Base-by-base conservation (phyloP, 2,113 vertebrate genomes). In the Aspidoscelis tigris region DNA sequence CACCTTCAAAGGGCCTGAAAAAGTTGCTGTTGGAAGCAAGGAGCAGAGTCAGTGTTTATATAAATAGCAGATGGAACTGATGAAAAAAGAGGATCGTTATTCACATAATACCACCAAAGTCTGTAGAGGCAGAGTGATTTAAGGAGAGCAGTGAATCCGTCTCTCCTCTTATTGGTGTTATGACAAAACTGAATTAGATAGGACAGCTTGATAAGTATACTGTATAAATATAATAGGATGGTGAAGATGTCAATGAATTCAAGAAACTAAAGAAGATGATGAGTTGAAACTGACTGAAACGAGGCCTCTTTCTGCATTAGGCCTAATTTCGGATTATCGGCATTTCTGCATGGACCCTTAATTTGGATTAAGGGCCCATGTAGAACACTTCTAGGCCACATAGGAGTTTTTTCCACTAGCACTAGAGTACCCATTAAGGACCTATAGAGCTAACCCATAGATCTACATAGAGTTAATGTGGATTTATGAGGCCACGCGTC, bases 71-170 rank as follows among this genome's bases (percentile, higher is more conserved):
- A 47, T n/a, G 55, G 8, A 9, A 9, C 0, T 77, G 84, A 33
- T 83, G 18, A 64, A 72, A 72, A 53, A 73, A 84, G 21, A 8
- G 7, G 9, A 43, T 20, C 53, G 9, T 70, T 76, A 84, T 76
- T 83, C 70, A 22, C 0, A 0, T 61, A 61, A 61, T 0, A 0
- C 68, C 0, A 0, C 26, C 1, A 71, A 41, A 41, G 3, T 21
- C 18, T 74, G 8, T 21, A 22, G 41, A 55, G 43, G 66, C 43
- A 83, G 24, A 74, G 47, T 43, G 44, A 82, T 74, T 72, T 26
- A 16, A 61, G 26, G 24, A n/a, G 39, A 73, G 14, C 70, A 75
- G 33, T 7, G 50, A 6, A 68, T 53, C 21, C 7, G 53, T 76
- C 33, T 83, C 44, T 3, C 43, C 20, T 76, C n/a, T 69, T 69